Percentiles rank a stretch among this genome's conserved stretches.
Evolutionary conservation across 2,797 vertebrate species (phyloP).

Genomic region (Schizopygopsis pylzovi): DNA sequence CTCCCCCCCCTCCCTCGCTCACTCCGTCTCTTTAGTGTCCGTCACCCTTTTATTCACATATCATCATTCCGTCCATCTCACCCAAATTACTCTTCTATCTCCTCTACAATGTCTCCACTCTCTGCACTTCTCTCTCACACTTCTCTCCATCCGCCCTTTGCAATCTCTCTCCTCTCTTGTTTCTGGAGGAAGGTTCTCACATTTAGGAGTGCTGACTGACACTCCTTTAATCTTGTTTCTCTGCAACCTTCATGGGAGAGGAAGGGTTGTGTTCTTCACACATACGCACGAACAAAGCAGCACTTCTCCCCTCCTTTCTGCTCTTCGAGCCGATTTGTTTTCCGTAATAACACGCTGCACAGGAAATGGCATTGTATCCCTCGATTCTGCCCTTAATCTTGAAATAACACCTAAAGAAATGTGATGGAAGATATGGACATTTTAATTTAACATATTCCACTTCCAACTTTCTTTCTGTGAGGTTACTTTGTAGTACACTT

Average conservation of each 20-base stretch:
- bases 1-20: slow-evolving; percentile 56
- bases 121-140: slow-evolving; percentile 63
- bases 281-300: slow-evolving; percentile 50
- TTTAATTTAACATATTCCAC: slow-evolving; percentile 46
- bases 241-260: slow-evolving; percentile 74
- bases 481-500: slow-evolving; percentile 30
- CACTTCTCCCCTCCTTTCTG: slow-evolving; percentile 16
- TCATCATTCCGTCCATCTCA: slow-evolving; percentile 78
- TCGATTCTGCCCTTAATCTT: slow-evolving; percentile 46
- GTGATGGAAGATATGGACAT: slow-evolving; percentile 36
- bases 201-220: slow-evolving; percentile 73
- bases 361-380: slow-evolving; percentile 52
- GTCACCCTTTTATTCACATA: slow-evolving; percentile 56
- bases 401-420: slow-evolving; percentile 40
- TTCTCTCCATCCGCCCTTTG: slow-evolving; percentile 40
- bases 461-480: slow-evolving; percentile 37
- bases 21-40: slow-evolving; percentile 65
- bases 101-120: slow-evolving; percentile 62
- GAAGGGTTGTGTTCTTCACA: slow-evolving; percentile 67
- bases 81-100: slow-evolving; percentile 56
- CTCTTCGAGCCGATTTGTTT: slow-evolving; percentile 73
- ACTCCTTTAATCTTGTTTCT: slow-evolving; percentile 79
- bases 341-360: slow-evolving; percentile 67
- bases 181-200: slow-evolving; percentile 59
- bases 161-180: slow-evolving; percentile 59